Evolutionary conservation across 2,888 invertebrate genomes (phyloP).

Genomic region (Ctenicera cuprea): DNA sequence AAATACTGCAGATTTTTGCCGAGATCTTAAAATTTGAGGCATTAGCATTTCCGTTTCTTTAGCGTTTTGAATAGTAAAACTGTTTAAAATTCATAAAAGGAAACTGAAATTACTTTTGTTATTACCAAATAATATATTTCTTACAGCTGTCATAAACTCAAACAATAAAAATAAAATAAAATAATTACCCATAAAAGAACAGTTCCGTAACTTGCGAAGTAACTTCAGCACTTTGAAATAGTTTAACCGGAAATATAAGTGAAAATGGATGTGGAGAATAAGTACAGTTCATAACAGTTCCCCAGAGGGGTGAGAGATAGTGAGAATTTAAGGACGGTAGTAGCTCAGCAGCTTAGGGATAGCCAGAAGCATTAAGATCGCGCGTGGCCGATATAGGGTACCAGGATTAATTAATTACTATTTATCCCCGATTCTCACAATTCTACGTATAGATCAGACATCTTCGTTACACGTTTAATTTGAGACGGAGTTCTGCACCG

Average conservation of each 20-base stretch:
- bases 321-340: constrained; percentile 51
- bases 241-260: constrained; percentile 36
- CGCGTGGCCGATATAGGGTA: constrained; percentile 61
- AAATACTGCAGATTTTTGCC: no score
- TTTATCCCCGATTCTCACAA: constrained; percentile 46
- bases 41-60: neutral
- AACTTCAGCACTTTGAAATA: constrained; percentile 21
- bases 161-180: constrained; percentile 25
- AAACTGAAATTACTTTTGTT: constrained; percentile 17
- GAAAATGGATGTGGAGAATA: constrained; percentile 48
- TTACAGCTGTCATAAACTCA: constrained; percentile 13
- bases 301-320: constrained; percentile 47
- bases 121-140: neutral
- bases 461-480: constrained; percentile 37
- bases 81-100: neutral
- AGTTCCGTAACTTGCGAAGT: constrained; percentile 4
- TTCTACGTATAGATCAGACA: constrained; percentile 33
- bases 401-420: constrained; percentile 56
- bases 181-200: constrained; percentile 27
- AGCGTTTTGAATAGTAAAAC: neutral
- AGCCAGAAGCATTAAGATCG: constrained; percentile 64
- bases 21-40: no score
- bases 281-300: constrained; percentile 50
- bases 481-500: constrained; percentile 4
- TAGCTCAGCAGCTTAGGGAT: constrained; percentile 51